Evolutionary conservation across 2,797 vertebrate species (phyloP).

Genomic region (Leuciscus waleckii): DNA sequence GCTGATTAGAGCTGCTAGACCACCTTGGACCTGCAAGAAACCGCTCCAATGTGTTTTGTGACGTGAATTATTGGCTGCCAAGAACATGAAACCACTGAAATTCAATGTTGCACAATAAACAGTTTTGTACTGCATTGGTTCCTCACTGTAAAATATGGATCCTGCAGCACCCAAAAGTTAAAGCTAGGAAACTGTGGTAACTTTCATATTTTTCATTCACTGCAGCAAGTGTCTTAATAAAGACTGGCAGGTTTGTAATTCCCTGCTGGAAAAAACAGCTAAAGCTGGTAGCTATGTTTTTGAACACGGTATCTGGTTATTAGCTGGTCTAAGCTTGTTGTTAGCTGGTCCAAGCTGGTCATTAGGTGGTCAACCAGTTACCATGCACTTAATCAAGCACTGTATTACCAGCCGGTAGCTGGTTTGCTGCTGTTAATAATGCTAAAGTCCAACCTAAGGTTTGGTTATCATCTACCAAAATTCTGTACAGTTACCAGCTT

Average conservation of each 20-base stretch:
- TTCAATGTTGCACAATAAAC: neutral
- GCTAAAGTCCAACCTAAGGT: neutral
- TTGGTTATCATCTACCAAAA: neutral
- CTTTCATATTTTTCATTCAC: slow-evolving; percentile 30
- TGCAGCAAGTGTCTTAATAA: neutral
- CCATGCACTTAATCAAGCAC: neutral
- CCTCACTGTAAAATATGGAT: neutral
- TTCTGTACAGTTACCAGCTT: too few relatives aligned
- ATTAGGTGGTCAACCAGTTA: neutral
- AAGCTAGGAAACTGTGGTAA: slow-evolving; percentile 21
- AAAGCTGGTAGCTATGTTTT: neutral
- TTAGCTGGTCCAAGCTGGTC: neutral
- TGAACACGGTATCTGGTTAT: neutral
- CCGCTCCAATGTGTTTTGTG: neutral
- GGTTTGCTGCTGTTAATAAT: neutral
- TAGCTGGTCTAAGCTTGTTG: neutral
- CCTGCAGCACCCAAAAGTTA: neutral
- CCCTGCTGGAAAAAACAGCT: neutral
- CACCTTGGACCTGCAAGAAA: neutral
- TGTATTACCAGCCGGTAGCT: neutral
- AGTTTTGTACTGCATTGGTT: neutral
- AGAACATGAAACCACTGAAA: neutral
- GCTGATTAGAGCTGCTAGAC: neutral
- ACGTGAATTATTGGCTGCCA: neutral
- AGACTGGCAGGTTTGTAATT: slow-evolving; percentile 2